Conservation (phyloP, 2,113 vertebrate species). For the Ctenodactylus gundi region DNA sequence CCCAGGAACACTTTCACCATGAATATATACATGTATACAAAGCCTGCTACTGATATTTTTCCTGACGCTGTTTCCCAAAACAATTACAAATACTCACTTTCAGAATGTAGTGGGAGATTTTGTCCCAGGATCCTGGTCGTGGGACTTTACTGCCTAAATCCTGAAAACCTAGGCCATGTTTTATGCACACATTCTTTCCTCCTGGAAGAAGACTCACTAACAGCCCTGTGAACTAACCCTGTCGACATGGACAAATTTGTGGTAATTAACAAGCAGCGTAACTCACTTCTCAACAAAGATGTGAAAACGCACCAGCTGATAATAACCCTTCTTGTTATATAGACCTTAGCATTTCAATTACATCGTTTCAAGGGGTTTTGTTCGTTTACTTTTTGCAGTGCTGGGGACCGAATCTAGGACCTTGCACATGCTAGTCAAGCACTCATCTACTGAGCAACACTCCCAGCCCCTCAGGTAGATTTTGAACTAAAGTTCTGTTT, state of each 20-base stretch:
- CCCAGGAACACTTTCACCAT: background rate
- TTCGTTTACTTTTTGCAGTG: background rate
- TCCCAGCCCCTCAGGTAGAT: background rate
- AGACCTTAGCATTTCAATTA: background rate
- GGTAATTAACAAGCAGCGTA: background rate
- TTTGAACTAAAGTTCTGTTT: background rate
- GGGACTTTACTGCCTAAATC: background rate
- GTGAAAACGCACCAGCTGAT: background rate
- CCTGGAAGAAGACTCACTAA: background rate
- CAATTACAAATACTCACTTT: background rate
- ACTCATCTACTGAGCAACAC: background rate
- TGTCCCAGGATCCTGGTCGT: background rate
- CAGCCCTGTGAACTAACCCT: background rate
- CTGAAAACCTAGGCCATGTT: background rate
- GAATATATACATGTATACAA: background rate
- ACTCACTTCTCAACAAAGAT: background rate
- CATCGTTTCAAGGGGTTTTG: background rate
- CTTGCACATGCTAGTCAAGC: background rate
- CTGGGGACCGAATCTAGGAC: background rate
- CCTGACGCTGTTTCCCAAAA: background rate
- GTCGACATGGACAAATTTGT: background rate
- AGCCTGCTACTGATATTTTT: background rate
- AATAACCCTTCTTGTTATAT: background rate
- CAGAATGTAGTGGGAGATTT: background rate
- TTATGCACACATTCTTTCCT: background rate